Evolutionary conservation across 2,888 invertebrate species (phyloP).

Genomic region (Strigamia crassipes): DNA sequence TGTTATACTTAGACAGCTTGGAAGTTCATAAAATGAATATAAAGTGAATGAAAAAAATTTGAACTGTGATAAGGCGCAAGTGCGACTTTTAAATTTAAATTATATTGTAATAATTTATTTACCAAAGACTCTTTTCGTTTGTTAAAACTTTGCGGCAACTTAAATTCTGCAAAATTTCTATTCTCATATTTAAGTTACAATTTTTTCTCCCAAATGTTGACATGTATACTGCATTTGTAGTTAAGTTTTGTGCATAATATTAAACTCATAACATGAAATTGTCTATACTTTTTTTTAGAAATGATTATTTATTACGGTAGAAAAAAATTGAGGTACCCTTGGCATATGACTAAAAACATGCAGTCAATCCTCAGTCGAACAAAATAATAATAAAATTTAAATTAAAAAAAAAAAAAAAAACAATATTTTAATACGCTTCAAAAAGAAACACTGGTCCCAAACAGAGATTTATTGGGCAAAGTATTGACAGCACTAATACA

Average conservation of each 20-base stretch:
- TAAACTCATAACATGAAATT: no score
- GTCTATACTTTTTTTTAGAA: no score
- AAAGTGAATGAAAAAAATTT: background rate
- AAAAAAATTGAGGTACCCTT: background rate
- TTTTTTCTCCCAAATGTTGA: no score
- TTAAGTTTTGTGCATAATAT: no score
- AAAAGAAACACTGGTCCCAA: conserved; percentile 4
- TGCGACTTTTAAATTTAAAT: background rate
- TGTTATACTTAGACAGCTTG: background rate
- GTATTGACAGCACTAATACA: conserved; percentile 8
- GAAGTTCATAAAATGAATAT: background rate
- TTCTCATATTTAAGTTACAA: no score
- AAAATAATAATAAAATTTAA: background rate
- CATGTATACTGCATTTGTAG: no score
- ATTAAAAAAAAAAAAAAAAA: background rate
- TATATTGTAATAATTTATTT: background rate
- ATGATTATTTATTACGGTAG: no score
- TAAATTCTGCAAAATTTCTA: no score
- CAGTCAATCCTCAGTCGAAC: background rate
- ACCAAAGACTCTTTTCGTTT: background rate
- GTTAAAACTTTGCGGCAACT: background rate
- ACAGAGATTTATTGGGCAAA: conserved; percentile 3
- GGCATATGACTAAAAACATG: background rate
- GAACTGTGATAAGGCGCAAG: background rate
- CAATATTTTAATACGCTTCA: background rate